Conservation (phyloP, 2,113 vertebrate genomes). For the Sula dactylatra region DNA sequence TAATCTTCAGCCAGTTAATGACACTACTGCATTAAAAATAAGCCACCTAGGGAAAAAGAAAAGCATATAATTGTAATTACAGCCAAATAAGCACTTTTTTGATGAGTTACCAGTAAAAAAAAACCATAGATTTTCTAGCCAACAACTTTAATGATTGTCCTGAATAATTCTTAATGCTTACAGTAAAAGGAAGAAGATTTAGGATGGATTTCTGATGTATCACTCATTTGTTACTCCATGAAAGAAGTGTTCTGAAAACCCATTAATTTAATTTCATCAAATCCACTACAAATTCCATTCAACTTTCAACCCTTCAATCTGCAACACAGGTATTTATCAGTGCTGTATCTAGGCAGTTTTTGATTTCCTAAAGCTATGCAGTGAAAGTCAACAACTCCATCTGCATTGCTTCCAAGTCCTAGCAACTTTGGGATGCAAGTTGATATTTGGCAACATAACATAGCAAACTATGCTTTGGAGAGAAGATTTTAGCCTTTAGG, state of each 20-base stretch:
- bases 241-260: not conserved
- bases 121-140: not conserved
- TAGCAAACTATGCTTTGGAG: not conserved
- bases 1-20: slow-evolving; percentile 39
- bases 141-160: not conserved
- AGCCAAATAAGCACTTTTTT: not conserved
- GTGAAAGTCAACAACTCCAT: not conserved
- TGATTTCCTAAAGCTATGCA: not conserved
- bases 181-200: not conserved
- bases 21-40: slow-evolving; percentile 62
- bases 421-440: not conserved
- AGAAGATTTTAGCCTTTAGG: not conserved
- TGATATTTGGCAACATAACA: not conserved
- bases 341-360: not conserved
- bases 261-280: not conserved
- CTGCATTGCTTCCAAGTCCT: not conserved
- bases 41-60: slow-evolving; percentile 64
- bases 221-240: not conserved
- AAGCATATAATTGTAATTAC: not conserved
- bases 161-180: not conserved
- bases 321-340: not conserved
- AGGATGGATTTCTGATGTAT: not conserved
- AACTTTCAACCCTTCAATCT: not conserved
- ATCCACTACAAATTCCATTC: not conserved
- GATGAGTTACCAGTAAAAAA: not conserved